Base-by-base conservation (phyloP, 2,797 vertebrate species). In the Cygnus olor region DNA sequence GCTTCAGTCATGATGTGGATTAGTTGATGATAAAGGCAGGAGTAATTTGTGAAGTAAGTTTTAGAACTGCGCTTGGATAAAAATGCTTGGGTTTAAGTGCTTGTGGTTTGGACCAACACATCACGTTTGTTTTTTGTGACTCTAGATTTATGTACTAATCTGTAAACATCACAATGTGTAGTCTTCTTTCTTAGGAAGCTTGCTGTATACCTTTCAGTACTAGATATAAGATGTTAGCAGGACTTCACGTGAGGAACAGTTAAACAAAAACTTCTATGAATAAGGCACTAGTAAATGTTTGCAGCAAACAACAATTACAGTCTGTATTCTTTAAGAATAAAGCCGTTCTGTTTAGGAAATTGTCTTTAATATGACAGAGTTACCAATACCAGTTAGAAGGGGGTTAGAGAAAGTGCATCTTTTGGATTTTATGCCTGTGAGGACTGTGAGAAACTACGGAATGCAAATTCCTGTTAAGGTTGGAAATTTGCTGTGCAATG, bases 261-360 rank as follows among this genome's bases (percentile, higher is more conserved):
- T 91, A 85, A 96, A 96, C 84, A 91, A 94, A 92, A 77, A 34
- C 47, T 89, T 63, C 71, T 88, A 93, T 78, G 88, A 94, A 80
- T 96, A 97, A 98, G 97, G 96, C 96, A 97, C 97, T 95, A 96
- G 91, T 96, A 91, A 96, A 94, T 87, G 78, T 95, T 92, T 94
- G 94, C 93, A 92, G 90, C 94, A 97, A 93, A 94, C 89, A 91
- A 93, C 87, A 85, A 87, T 93, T 91, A 69, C 77, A 96, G 95
- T 94, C 57, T 57, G 19, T 61, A 94, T 90, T 95, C 93, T 87
- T 65, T 93, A 89, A 89, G 78, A 95, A 92, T 93, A 94, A 92
- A 93, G 81, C 66, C 5, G 25, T 93, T 85, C 60, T 88, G 56
- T 87, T 94, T 89, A 89, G 81, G 65, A 96, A 95, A 93, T 87